phyloP scores from a whole-genome alignment of 2,113 vertebrate species.

The Pomatorhinus ruficollis region DNA sequence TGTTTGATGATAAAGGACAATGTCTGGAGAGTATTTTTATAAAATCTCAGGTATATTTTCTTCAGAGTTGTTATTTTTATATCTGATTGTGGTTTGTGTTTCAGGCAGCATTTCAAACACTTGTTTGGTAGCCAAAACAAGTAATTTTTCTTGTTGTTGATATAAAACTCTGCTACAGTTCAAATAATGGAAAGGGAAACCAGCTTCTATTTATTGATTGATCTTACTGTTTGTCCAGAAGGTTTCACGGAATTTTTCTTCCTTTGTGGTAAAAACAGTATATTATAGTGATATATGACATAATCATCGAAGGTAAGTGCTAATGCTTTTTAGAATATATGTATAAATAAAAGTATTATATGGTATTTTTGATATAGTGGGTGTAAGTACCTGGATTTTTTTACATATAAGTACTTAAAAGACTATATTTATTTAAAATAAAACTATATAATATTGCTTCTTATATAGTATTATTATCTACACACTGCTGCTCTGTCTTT shows the following conservation, averaged over 20 bases:
- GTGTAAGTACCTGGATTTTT: background rate
- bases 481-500: background rate
- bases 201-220: background rate
- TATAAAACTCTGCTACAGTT: background rate
- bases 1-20: constrained; percentile 79
- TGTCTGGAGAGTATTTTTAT: constrained; percentile 79
- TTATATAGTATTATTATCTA: accelerated
- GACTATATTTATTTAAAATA: background rate
- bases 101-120: background rate
- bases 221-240: background rate
- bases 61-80: background rate
- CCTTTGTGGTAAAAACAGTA: background rate
- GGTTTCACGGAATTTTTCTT: background rate
- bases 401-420: background rate
- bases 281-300: background rate
- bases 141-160: background rate
- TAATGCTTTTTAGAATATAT: background rate
- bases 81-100: background rate
- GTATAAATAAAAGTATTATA: background rate
- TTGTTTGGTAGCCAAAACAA: background rate
- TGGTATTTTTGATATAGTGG: background rate
- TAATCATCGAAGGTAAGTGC: background rate
- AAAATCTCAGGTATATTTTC: constrained; percentile 72
- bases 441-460: background rate
- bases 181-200: background rate